These are phyloP conservation scores for Acrocephalus arundinaceus DNA, from an alignment of 2,113 vertebrate species.

Conservation along the genomic window DNA sequence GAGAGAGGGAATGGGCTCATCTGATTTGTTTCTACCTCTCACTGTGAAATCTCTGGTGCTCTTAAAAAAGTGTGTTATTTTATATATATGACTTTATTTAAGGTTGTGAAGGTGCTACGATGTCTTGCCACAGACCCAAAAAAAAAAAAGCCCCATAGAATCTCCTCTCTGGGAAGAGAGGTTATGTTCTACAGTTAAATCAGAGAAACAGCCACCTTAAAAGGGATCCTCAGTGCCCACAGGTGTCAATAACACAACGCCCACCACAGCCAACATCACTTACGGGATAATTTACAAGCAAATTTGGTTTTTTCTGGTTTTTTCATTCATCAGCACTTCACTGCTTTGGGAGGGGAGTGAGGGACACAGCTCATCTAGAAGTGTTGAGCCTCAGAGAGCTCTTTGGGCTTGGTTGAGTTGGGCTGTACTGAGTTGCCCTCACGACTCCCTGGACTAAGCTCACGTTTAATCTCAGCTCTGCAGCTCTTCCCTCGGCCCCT, in stretches of 20 bases:
- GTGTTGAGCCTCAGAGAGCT: slow-evolving; percentile 21
- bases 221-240: slow-evolving; percentile 52
- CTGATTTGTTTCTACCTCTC: slow-evolving; percentile 82
- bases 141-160: not conserved
- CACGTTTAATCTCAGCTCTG: slow-evolving; percentile 17
- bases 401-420: not conserved
- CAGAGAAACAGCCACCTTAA: slow-evolving; percentile 36
- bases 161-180: slow-evolving; percentile 31
- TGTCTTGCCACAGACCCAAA: slow-evolving; percentile 65
- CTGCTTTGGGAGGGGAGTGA: slow-evolving; percentile 48
- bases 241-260: not conserved
- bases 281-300: not conserved
- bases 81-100: slow-evolving; percentile 81
- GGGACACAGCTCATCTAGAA: slow-evolving; percentile 25
- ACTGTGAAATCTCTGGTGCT: slow-evolving; percentile 84
- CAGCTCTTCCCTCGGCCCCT: not conserved
- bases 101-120: slow-evolving; percentile 82
- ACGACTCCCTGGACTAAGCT: not conserved
- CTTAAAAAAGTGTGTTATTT: slow-evolving; percentile 66
- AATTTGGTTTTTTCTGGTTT: not conserved
- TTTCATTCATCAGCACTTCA: slow-evolving; percentile 16
- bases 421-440: not conserved
- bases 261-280: not conserved
- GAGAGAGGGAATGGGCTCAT: slow-evolving; percentile 42
- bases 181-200: not conserved